A percentile compares a stretch with the other conserved stretches of the same genome.
Evolutionary conservation across 2,888 invertebrate genomes (phyloP).

Genomic region (Agrenia bidenticulata): DNA sequence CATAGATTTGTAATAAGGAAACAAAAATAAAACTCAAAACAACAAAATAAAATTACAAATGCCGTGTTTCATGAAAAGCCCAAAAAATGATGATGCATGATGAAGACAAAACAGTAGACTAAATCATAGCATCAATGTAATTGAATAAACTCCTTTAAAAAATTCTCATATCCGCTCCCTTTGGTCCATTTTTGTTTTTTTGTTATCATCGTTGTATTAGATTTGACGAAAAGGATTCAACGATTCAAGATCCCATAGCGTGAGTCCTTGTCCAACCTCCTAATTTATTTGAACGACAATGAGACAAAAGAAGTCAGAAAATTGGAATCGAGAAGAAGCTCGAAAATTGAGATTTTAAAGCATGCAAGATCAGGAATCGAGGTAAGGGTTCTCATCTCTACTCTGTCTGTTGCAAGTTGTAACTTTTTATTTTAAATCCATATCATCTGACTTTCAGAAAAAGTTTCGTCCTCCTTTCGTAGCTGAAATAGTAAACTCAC

Average conservation of each 20-base stretch:
- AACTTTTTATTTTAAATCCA: no score
- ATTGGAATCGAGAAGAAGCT: conserved; percentile 2
- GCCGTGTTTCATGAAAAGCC: background rate
- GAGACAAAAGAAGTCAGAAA: conserved; percentile 11
- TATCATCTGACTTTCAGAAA: no score
- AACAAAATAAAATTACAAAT: background rate
- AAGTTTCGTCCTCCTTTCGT: background rate
- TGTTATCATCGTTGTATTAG: background rate
- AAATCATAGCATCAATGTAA: background rate
- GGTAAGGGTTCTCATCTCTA: no score
- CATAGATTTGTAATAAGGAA: no score
- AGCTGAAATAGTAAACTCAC: conserved; percentile 5
- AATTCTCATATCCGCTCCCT: conserved; percentile 3
- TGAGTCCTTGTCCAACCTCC: conserved; percentile 8
- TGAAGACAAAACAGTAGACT: background rate
- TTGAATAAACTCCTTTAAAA: background rate
- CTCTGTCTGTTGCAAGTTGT: no score
- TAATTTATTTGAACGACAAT: conserved; percentile 12
- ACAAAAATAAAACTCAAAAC: background rate
- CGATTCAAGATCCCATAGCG: conserved; percentile 4
- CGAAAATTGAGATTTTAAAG: background rate
- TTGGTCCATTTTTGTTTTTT: conserved; percentile 5
- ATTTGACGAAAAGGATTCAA: background rate
- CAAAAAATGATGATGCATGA: conserved; percentile 8
- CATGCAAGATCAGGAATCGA: conserved; percentile 6